These are phyloP conservation scores for Labeo rohita DNA, from an alignment of 2,113 vertebrate genomes.

Conservation along the genomic window DNA sequence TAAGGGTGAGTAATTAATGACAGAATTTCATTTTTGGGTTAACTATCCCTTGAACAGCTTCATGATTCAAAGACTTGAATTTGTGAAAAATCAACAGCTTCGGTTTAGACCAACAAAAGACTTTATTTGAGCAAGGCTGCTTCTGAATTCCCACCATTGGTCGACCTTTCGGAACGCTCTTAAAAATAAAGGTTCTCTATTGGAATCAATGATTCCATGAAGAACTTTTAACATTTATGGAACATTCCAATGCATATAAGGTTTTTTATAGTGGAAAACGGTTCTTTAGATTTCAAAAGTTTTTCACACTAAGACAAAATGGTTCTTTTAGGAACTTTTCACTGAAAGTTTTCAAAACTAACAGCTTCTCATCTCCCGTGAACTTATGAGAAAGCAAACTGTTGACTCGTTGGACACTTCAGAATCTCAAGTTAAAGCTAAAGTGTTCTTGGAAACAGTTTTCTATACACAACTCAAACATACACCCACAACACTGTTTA, in stretches of 20 bases:
- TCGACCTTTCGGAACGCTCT: not conserved
- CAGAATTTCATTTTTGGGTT: too few relatives aligned
- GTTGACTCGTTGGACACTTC: not conserved
- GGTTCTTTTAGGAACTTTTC: not conserved
- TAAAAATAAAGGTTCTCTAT: not conserved
- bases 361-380: not conserved
- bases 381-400: not conserved
- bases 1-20: too few relatives aligned
- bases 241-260: not conserved
- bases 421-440: not conserved
- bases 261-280: not conserved
- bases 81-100: too few relatives aligned
- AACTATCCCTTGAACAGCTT: too few relatives aligned
- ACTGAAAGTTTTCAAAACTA: not conserved
- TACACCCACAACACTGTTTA: conserved; percentile 30
- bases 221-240: not conserved
- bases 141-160: not conserved
- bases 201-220: not conserved
- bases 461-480: not conserved
- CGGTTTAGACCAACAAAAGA: not conserved
- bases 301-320: not conserved
- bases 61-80: too few relatives aligned
- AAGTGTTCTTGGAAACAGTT: not conserved
- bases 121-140: not conserved
- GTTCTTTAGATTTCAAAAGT: not conserved